Evolutionary conservation across 2,113 vertebrate genomes (phyloP).

Genomic region (Melanerpes formicivorus): DNA sequence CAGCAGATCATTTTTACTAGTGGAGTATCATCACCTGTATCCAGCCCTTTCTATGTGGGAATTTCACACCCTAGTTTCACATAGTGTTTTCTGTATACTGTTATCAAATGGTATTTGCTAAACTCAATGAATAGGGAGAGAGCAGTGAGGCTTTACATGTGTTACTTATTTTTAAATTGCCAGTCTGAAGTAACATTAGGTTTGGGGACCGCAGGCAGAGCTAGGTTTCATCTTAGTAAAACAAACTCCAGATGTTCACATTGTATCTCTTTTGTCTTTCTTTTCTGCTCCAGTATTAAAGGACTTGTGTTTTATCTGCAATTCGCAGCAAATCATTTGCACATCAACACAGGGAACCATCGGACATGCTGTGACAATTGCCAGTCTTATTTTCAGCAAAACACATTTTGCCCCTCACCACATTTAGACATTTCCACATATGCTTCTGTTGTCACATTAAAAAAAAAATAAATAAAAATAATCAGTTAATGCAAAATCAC

Average conservation of each 20-base stretch:
- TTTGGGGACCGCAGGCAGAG: not conserved
- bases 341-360: not conserved
- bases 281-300: not conserved
- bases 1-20: not conserved
- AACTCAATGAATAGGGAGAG: not conserved
- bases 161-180: not conserved
- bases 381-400: conserved; percentile 39
- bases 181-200: not conserved
- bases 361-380: not conserved
- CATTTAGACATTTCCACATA: conserved; percentile 38
- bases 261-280: not conserved
- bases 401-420: not conserved
- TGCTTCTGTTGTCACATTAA: conserved; percentile 26
- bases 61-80: not conserved
- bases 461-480: not conserved
- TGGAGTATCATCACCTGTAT: not conserved
- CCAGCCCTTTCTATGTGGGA: not conserved
- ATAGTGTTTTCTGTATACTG: not conserved
- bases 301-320: not conserved
- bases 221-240: not conserved
- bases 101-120: not conserved
- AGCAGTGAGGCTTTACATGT: not conserved
- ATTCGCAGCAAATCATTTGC: not conserved
- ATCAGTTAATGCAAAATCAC: not conserved
- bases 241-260: not conserved